These are phyloP conservation scores for Heteropelma amictum DNA, from an alignment of 2,888 invertebrate species.

Conservation along the genomic window DNA sequence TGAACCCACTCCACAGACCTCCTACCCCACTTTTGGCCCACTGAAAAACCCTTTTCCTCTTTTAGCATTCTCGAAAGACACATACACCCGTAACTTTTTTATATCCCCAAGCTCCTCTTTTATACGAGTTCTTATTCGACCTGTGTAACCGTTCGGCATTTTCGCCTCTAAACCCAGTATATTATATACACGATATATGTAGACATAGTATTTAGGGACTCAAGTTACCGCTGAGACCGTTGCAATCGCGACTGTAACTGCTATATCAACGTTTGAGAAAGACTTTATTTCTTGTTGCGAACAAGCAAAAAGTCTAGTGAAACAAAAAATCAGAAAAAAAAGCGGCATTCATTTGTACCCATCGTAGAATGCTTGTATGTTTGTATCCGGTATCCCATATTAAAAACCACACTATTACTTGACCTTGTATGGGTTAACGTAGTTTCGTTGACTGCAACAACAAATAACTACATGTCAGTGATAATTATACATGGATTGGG, in stretches of 20 bases:
- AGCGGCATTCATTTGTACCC: too few species aligned
- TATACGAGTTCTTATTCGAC: constrained; percentile 19
- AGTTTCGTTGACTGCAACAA: too few species aligned
- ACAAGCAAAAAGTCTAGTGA: background rate
- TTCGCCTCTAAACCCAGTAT: background rate
- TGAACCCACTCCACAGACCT: too few species aligned
- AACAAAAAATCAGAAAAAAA: background rate
- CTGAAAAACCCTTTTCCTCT: too few species aligned
- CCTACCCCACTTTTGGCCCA: background rate
- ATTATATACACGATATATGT: background rate
- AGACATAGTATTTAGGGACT: constrained; percentile 4
- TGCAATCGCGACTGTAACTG: constrained; percentile 6
- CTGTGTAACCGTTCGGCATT: constrained; percentile 29
- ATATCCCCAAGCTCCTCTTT: constrained; percentile 30
- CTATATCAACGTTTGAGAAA: constrained; percentile 7
- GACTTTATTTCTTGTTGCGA: constrained; percentile 3
- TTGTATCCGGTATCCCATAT: too few species aligned
- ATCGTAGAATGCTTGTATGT: too few species aligned
- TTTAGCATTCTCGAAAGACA: constrained; percentile 18
- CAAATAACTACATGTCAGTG: too few species aligned
- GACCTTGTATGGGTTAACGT: too few species aligned
- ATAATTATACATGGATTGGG: too few species aligned
- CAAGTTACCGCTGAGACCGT: constrained; percentile 26
- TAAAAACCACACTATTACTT: too few species aligned
- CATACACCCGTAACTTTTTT: constrained; percentile 34